Evolutionary conservation across 2,113 vertebrate genomes (phyloP).

Genomic region (Microcebus ravelobensis): DNA sequence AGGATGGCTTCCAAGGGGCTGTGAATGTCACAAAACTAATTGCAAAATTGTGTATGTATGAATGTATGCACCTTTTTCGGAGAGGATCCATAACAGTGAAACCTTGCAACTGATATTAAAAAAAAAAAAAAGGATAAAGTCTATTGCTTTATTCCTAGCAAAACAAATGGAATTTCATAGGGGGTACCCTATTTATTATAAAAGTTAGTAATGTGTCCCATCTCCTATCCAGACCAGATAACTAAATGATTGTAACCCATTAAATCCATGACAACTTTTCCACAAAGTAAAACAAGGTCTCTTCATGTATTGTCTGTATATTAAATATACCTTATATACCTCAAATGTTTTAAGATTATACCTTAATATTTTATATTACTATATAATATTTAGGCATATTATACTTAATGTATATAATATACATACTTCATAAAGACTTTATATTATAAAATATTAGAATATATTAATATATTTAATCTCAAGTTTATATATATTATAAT

Average conservation of each 20-base stretch:
- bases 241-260: not conserved
- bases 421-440: not conserved
- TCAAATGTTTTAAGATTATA: not conserved
- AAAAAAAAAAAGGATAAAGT: not conserved
- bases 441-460: not conserved
- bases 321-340: not conserved
- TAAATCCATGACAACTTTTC: not conserved
- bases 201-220: not conserved
- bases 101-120: not conserved
- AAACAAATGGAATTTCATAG: conserved; percentile 6
- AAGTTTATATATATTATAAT: not conserved
- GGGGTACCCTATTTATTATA: not conserved
- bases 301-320: not conserved
- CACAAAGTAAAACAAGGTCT: not conserved
- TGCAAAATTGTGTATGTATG: not conserved
- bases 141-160: not conserved
- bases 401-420: not conserved
- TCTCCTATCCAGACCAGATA: not conserved
- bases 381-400: not conserved
- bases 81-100: not conserved
- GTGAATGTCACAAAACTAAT: not conserved
- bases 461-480: not conserved
- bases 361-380: not conserved
- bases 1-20: not conserved
- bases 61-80: not conserved